Percentiles rank a stretch among this genome's conserved stretches.
Conservation (phyloP, 1,140 invertebrate species). For the Musca vetustissima region DNA sequence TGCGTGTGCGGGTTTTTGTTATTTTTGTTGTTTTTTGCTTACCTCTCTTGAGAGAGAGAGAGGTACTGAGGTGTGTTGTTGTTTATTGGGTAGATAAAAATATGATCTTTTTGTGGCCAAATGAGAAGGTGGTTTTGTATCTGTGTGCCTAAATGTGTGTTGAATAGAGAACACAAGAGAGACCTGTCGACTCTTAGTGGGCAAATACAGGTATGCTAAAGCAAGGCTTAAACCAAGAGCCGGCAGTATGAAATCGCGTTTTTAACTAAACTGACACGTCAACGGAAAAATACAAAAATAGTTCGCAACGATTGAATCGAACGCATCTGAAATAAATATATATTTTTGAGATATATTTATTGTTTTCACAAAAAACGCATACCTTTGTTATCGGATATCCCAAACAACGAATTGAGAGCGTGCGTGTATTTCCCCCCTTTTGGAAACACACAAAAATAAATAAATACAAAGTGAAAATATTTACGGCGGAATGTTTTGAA, state of each 20-base stretch:
- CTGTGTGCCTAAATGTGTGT: too few species aligned
- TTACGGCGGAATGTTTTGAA: not conserved
- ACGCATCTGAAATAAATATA: conserved; percentile 1
- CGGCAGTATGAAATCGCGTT: conserved; percentile 50
- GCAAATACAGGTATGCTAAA: conserved; percentile 8
- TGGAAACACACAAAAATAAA: not conserved
- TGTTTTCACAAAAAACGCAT: not conserved
- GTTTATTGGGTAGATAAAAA: too few species aligned
- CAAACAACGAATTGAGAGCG: not conserved
- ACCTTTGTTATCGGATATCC: not conserved
- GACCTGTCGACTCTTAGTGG: not conserved
- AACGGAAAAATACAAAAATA: conserved; percentile 35
- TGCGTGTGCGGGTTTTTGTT: too few species aligned
- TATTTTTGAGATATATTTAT: not conserved
- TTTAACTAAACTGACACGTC: conserved; percentile 53
- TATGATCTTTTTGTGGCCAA: too few species aligned
- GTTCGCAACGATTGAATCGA: too few species aligned
- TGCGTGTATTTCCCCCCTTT: not conserved
- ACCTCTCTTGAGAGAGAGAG: too few species aligned
- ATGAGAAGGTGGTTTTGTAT: not conserved
- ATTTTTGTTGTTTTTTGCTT: too few species aligned
- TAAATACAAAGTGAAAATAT: conserved; percentile 17
- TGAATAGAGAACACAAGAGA: not conserved
- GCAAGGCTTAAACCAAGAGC: conserved; percentile 13
- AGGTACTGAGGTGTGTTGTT: too few species aligned